Evolutionary conservation across 1,140 invertebrate species (phyloP), one percentile per base, ranked within the genome.

Genomic region (Papilio helenus): DNA sequence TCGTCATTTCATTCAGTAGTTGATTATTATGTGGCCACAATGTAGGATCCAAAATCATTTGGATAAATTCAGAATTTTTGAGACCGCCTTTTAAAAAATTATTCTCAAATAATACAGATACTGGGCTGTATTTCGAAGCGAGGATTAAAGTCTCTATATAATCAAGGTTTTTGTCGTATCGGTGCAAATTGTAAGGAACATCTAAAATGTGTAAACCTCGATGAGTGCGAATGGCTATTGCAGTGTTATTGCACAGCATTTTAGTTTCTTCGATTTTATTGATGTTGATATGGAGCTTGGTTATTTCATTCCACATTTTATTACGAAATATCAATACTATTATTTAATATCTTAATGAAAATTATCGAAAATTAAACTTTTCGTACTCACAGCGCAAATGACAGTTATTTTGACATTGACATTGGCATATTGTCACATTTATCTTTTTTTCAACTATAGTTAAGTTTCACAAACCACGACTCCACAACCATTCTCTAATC

Each of bases 21-120:
- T 83, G 44, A 1, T 81, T 80, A 76, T 85, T 92, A 76, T 93
- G 89, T 12, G 90, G 86, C 92, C 93, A 93, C 29, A 93, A 86
- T 5, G 86, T 81, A 8, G 90, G 86, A 74, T 93, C 84, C 14
- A 87, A 74, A 12, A 90, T 80, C 87, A 94, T 88, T 79, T 92
- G 87, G 3, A 88, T 83, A 42, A 88, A 85, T 49, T 93, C 89
- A 5, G 86, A 80, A 79, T 92, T 92, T 20, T 72, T 87, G 34
- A 90, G 81, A n/a, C 83, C 84, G 61, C 61, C 74, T 8, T 81
- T 79, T 8, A 83, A 79, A 61, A 87, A 83, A 82, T 86, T 85
- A 7, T 80, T 76, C n/a, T 85, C 72, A 74, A 90, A 86, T 23
- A 87, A 84, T 23, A 82, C 77, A 14, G 83, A 74, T 23, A 87